phyloP scores from a whole-genome alignment of 2,113 vertebrate species.

The Condylura cristata region DNA sequence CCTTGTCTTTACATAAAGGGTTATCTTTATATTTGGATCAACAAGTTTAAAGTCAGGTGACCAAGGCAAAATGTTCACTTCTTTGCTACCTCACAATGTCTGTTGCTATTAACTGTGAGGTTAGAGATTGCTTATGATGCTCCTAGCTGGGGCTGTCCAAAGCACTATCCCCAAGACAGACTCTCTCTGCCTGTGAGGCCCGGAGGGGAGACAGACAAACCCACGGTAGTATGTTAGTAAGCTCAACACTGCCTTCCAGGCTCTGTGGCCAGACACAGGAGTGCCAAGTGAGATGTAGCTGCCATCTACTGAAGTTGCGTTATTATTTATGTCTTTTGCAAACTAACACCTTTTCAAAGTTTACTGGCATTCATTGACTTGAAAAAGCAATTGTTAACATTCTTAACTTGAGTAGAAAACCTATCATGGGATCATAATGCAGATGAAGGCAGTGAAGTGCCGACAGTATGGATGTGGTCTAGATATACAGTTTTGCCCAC shows the following conservation, averaged over 20 bases:
- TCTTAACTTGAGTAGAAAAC: neutral
- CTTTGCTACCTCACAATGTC: neutral
- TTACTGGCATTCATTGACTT: neutral
- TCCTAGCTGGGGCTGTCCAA: fast-evolving
- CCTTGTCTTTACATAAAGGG: neutral
- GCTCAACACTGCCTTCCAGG: neutral
- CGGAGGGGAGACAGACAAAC: neutral
- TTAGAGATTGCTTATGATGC: fast-evolving
- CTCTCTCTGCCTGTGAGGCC: neutral
- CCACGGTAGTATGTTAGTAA: fast-evolving
- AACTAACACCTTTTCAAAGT: too few relatives aligned
- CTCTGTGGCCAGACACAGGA: fast-evolving
- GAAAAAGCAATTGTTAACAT: neutral
- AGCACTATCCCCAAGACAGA: neutral
- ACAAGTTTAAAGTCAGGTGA: neutral
- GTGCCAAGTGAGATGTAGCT: neutral
- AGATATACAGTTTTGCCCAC: neutral
- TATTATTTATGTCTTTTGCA: neutral
- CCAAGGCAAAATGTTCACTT: neutral
- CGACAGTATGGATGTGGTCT: neutral
- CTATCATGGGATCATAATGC: neutral
- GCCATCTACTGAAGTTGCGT: neutral
- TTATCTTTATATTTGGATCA: neutral
- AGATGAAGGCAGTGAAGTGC: neutral
- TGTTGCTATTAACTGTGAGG: neutral